Percentiles rank a stretch among this genome's conserved stretches.
Conservation (phyloP, 2,888 invertebrate species). For the Tachina lurida region DNA sequence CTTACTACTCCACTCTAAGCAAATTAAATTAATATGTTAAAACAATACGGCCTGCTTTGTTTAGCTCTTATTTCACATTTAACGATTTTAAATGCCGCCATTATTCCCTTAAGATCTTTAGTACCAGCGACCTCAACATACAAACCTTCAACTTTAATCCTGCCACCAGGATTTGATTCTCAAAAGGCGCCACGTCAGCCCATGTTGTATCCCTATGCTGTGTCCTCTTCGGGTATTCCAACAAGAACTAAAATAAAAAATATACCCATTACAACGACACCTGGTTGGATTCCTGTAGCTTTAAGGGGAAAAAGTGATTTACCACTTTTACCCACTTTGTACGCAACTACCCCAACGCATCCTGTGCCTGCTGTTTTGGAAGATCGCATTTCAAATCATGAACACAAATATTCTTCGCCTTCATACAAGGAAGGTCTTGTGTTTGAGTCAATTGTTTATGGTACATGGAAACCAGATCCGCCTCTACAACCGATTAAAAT, state of each 20-base stretch:
- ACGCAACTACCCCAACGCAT: slow-evolving; percentile 7
- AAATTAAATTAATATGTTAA: slow-evolving; percentile 60
- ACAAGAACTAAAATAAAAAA: slow-evolving; percentile 21
- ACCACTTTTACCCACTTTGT: background rate
- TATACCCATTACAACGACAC: slow-evolving; percentile 27
- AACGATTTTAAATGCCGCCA: slow-evolving; percentile 34
- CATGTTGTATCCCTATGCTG: slow-evolving; percentile 71
- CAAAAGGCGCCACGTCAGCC: slow-evolving; percentile 68
- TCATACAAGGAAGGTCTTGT: slow-evolving; percentile 61
- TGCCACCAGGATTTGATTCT: slow-evolving; percentile 72
- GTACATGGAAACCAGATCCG: slow-evolving; percentile 78
- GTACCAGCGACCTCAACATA: slow-evolving; percentile 44
- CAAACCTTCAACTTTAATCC: slow-evolving; percentile 60
- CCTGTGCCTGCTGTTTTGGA: slow-evolving; percentile 29
- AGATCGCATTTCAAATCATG: slow-evolving; percentile 49
- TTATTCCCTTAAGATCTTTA: slow-evolving; percentile 27
- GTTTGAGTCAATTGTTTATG: slow-evolving; percentile 77
- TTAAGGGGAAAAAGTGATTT: slow-evolving; percentile 17
- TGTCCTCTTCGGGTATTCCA: slow-evolving; percentile 40
- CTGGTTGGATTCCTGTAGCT: slow-evolving; percentile 31
- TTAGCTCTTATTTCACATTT: slow-evolving; percentile 39
- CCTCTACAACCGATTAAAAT: slow-evolving; percentile 73
- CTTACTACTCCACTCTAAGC: background rate
- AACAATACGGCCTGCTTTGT: slow-evolving; percentile 31
- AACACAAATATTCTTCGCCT: slow-evolving; percentile 31